Conservation (phyloP, 2,797 vertebrate genomes). For the Macropodus opercularis region DNA sequence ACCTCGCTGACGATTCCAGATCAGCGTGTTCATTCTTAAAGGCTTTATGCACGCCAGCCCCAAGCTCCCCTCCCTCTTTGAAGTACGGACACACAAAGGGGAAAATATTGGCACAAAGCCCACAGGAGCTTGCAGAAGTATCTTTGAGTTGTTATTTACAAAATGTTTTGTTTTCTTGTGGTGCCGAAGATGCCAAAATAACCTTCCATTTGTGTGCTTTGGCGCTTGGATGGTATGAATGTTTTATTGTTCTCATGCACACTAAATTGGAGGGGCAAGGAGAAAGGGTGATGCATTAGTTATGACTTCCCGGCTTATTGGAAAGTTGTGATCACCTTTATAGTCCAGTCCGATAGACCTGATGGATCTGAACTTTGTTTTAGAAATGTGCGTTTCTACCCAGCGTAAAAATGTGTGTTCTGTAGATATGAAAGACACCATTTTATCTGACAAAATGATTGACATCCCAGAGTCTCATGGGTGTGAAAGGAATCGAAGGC, state of each 20-base stretch:
- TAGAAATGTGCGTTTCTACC: not conserved
- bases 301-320: constrained; percentile 54
- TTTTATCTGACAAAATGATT: constrained; percentile 12
- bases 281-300: constrained; percentile 62
- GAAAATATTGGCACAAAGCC: constrained; percentile 43
- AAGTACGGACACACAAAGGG: constrained; percentile 46
- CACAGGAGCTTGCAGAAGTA: constrained; percentile 47
- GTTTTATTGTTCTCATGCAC: constrained; percentile 69
- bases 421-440: not conserved
- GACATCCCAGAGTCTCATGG: constrained; percentile 8
- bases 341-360: not conserved
- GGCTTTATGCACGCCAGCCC: constrained; percentile 38
- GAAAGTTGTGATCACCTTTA: constrained; percentile 36
- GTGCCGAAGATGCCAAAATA: constrained; percentile 60
- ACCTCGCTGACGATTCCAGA: constrained; percentile 52
- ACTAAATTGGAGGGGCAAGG: constrained; percentile 25
- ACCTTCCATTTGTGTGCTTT: constrained; percentile 61
- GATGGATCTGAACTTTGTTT: not conserved
- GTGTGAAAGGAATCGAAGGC: not conserved
- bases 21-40: constrained; percentile 65
- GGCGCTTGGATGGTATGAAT: constrained; percentile 66
- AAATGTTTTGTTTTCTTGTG: constrained; percentile 65
- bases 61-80: constrained; percentile 43
- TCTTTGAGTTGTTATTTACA: constrained; percentile 54
- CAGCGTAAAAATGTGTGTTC: constrained; percentile 1